Base-by-base conservation (phyloP, 2,888 invertebrate genomes). In the Luperina nickerlii region DNA sequence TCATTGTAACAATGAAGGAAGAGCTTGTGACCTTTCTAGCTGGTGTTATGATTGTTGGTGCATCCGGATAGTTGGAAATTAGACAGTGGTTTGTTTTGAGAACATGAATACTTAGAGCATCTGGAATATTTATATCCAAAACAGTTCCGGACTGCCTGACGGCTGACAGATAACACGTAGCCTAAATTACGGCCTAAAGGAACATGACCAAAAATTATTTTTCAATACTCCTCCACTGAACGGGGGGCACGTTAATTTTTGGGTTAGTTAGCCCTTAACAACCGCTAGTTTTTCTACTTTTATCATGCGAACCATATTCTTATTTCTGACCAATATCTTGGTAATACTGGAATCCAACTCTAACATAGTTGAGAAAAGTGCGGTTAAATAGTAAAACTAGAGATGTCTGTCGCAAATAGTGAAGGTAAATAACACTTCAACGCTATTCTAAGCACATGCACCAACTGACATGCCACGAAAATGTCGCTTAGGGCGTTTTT, bases 1-100 rank as follows among this genome's bases (percentile, higher is more conserved):
- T 89, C 82, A 82, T 84, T 88, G 89, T 90, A 86, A 89, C 84
- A 91, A 89, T 90, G 87, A 71, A 74, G 88, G 90, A 90, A 89
- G 89, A 85, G 57, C 69, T 72, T 70, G 48, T 86, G 89, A 88
- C 88, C 89, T 89, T 89, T 89, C 77, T 74, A 32, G 62, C 57
- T 5, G 74, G 27, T 84, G 81, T 74, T 85, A 75, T 80, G 80
- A 83, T 77, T 79, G 82, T 84, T 54, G 57, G 54, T 66, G 75
- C 38, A 84, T 66, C 66, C 71, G 79, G 70, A 78, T 74, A 51
- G 18, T 42, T 8, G 32, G 9, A 0, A 11, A n/a, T 74, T 69
- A 75, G 2, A 69, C 0, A 24, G 6, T 20, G 18, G 3, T 24
- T 67, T 62, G n/a, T 42, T 63, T 27, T n/a, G 20, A 7, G 11